Base-by-base conservation (phyloP, 2,888 invertebrate species). In the Euplagia quadripunctaria region DNA sequence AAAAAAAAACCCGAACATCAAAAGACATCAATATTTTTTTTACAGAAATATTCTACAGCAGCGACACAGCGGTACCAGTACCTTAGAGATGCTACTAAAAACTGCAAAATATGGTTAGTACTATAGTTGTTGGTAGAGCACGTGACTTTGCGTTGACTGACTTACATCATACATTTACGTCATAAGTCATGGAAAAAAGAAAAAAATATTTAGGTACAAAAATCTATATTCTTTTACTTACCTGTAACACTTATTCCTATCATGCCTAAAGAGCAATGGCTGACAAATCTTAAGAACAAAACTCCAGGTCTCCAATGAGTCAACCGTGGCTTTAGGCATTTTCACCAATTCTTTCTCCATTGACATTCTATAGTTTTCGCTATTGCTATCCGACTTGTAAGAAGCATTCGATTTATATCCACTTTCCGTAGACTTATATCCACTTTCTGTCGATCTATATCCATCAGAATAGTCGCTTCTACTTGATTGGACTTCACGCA, bases 231-330 rank as follows among this genome's bases (percentile, higher is more conserved):
- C 12, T 31, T 61, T 31, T 31, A 88, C 89, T 91, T 79, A 96
- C 96, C 91, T 94, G 79, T 93, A 95, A 83, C 96, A 96, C 80
- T 93, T 94, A 72, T 92, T 93, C 78, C 90, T 94, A 70, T 95
- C 95, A 79, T 96, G 96, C 71, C 95, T 89, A 78, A 96, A 96
- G 71, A 96, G 79, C 74, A 96, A 77, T 0, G 96, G 96, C 79
- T 96, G 95, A 69, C 96, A 96, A 1, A 95, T 94, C 85, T 96
- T 95, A 61, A 95, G 74, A 1, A 96, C 94, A 79, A 95, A 95
- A 70, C 92, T 94, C 95, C 96, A 96, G 0, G 92, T 94, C 63
- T 96, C 95, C 71, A 96, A 79, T 0, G 95, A 95, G 64, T 94
- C 92, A 0, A 92, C 87, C 0, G 93, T 95, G 0, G 91, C 86